phyloP scores from a whole-genome alignment of 2,113 vertebrate species.

The Sebastes schlegelii region DNA sequence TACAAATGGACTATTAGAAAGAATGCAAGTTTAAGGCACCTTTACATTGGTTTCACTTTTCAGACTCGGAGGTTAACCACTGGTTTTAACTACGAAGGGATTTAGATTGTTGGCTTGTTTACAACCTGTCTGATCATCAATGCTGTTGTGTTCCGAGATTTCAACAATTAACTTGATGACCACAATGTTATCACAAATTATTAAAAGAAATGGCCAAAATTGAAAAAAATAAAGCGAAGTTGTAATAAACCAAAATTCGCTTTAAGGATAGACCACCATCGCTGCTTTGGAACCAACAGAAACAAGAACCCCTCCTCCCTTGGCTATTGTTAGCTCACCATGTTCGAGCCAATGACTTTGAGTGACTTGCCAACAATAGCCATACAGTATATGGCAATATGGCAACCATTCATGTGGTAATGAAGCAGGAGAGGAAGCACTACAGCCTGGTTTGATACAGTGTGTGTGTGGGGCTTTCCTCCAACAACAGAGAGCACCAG shows the following conservation, averaged over 20 bases:
- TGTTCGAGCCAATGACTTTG: constrained; percentile 61
- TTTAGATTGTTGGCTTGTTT: constrained; percentile 4
- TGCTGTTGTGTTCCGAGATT: background rate
- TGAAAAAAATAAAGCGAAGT: background rate
- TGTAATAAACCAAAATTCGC: background rate
- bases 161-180: background rate
- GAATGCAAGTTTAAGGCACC: too few relatives aligned
- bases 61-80: too few relatives aligned
- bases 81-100: background rate
- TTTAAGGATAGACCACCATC: background rate
- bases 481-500: constrained; percentile 63
- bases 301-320: constrained; percentile 16
- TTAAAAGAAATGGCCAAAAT: background rate
- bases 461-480: constrained; percentile 41
- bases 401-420: constrained; percentile 77
- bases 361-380: constrained; percentile 67
- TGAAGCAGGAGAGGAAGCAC: constrained; percentile 68
- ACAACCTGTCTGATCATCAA: background rate
- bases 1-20: too few relatives aligned
- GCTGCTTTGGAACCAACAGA: background rate
- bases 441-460: constrained; percentile 45
- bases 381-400: constrained; percentile 65
- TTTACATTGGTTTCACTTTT: too few relatives aligned
- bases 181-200: background rate
- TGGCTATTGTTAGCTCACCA: constrained; percentile 40